Base-by-base conservation (phyloP, 2,113 vertebrate genomes). In the Alces alces region DNA sequence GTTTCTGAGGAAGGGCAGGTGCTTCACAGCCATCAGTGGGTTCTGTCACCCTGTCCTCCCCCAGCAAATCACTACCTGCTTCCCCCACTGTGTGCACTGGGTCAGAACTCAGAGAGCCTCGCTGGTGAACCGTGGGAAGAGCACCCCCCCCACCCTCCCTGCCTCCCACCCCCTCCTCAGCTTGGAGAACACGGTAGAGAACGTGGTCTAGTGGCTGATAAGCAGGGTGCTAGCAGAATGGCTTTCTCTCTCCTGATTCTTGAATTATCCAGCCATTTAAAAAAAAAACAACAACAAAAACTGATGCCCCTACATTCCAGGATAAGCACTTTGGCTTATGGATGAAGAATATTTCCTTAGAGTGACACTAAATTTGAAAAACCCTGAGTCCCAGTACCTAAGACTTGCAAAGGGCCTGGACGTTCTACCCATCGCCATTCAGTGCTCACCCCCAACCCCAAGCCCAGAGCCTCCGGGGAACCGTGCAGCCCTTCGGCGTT, bases 401-500 rank as follows among this genome's bases (percentile, higher is more conserved):
- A 39, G 45, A 55, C 21, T 28, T 43, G 45, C 36, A 8, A 58
- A 88, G 92, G 27, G 25, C 36, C 70, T 57, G 19, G 19, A 25
- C 19, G 23, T 45, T 60, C 50, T 10, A 17, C 0, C 36, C 66
- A 6, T 15, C 1, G 3, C 33, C 5, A 1, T 9, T 13, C 55
- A 27, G 30, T 39, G 19, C 55, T 78, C 21, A 19, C 2, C 17
- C 23, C 2, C 16, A 5, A 3, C 33, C 21, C 43, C 28, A 1
- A 3, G 10, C 52, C 39, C 61, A 66, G 64, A 27, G 28, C n/a
- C 21, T 25, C 55, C 1, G 11, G 76, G 54, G 57, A 30, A n/a
- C 23, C 1, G 0, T 4, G 36, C 33, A 21, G 61, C 23, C 23
- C 58, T 39, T 2, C 2, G 0, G 5, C 64, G 14, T 30, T 21